phyloP scores from a whole-genome alignment of 2,797 vertebrate genomes.

The Cossypha heuglini region DNA sequence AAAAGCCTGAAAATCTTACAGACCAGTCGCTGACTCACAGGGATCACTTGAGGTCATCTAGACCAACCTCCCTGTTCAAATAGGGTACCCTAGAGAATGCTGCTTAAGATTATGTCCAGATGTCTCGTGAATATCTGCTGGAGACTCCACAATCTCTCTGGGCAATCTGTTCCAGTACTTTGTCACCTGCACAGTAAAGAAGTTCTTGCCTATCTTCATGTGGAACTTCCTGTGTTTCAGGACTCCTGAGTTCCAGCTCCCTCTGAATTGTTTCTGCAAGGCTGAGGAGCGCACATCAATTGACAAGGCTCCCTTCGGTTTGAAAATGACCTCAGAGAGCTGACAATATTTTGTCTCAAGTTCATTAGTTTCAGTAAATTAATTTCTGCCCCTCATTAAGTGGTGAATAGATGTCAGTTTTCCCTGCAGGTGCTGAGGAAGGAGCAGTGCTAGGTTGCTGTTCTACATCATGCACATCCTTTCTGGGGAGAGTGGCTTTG shows the following conservation, averaged over 20 bases:
- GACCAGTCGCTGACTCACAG: neutral
- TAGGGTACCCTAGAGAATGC: neutral
- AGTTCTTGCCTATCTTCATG: neutral
- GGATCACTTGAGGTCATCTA: neutral
- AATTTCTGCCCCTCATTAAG: neutral
- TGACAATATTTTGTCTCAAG: neutral
- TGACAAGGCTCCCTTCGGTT: neutral
- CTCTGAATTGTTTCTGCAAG: neutral
- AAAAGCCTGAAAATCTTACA: neutral
- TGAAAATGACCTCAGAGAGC: neutral
- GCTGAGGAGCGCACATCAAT: neutral
- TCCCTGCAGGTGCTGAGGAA: neutral
- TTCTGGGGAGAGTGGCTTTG: neutral
- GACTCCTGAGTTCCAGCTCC: neutral
- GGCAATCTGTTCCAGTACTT: neutral
- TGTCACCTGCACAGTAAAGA: neutral
- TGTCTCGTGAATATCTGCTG: neutral
- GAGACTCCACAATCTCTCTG: neutral
- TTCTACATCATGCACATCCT: neutral
- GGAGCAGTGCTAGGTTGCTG: rapidly evolving
- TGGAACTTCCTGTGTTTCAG: neutral
- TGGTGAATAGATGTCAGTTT: neutral
- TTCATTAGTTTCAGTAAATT: neutral
- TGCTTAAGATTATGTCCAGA: neutral
- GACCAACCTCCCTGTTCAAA: neutral